Conservation (phyloP, 2,888 invertebrate species). For the Augochlorella aurata region DNA sequence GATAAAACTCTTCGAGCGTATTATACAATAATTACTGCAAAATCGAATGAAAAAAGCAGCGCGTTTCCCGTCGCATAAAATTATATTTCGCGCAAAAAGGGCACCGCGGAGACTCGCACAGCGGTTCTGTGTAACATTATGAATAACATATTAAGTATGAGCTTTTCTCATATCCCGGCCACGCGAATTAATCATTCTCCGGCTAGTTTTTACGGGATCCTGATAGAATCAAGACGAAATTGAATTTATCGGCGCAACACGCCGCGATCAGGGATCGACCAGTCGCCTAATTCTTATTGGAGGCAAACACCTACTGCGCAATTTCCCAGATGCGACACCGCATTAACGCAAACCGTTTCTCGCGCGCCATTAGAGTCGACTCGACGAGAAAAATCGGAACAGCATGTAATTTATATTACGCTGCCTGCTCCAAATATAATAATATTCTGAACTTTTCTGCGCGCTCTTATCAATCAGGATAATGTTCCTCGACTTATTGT, state of each 20-base stretch:
- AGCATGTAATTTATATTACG: neutral
- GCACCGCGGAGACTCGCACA: neutral
- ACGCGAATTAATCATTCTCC: constrained; percentile 25
- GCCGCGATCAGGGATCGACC: neutral
- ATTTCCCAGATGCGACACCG: constrained; percentile 33
- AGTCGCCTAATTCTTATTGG: constrained; percentile 20
- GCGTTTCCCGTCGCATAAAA: constrained; percentile 3
- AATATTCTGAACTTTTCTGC: neutral
- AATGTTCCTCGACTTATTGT: neutral
- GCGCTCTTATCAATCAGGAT: neutral
- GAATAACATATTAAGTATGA: constrained; percentile 32
- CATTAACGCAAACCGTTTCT: constrained; percentile 10
- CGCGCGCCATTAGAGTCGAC: neutral
- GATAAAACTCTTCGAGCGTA: neutral
- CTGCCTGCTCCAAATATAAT: neutral
- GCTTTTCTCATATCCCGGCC: neutral
- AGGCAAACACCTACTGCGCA: neutral
- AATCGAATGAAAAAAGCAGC: neutral
- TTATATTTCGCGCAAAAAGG: constrained; percentile 6
- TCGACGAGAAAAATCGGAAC: neutral
- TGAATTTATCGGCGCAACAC: constrained; percentile 38
- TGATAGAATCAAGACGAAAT: constrained; percentile 30
- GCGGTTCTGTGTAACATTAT: constrained; percentile 19
- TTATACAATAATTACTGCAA: neutral
- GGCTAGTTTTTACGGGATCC: neutral